These are phyloP conservation scores for Masnerella sp. DNA, from an alignment of 2,888 invertebrate genomes.

Conservation along the genomic window DNA sequence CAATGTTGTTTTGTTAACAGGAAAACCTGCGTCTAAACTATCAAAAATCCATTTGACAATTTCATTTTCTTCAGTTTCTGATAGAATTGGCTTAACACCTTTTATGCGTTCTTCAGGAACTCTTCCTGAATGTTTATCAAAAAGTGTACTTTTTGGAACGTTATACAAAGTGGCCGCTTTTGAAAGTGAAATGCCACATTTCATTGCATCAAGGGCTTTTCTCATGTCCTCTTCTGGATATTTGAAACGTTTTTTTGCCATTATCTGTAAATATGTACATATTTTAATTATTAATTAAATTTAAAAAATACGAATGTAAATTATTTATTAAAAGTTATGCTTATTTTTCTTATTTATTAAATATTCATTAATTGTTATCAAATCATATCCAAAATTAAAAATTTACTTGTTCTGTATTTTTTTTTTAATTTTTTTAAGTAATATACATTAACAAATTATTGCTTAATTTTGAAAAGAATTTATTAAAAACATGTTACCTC, in stretches of 20 bases:
- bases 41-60: slow-evolving; percentile 50
- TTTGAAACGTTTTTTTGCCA: neutral
- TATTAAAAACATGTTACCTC: no score
- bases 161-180: neutral
- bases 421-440: no score
- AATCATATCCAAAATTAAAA: no score
- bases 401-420: no score
- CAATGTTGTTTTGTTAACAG: neutral
- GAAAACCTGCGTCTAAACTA: slow-evolving; percentile 7
- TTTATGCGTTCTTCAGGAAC: slow-evolving; percentile 29
- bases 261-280: no score
- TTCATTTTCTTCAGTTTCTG: slow-evolving; percentile 44
- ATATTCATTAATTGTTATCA: no score
- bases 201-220: slow-evolving; percentile 8
- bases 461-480: no score
- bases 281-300: no score
- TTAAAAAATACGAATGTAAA: no score
- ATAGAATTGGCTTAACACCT: slow-evolving; percentile 42
- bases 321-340: no score
- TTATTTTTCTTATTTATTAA: no score
- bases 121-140: slow-evolving; percentile 22
- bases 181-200: neutral
- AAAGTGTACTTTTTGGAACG: slow-evolving; percentile 4
- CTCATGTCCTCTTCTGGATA: neutral
- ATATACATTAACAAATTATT: no score